These are phyloP conservation scores for Andrena dorsata DNA, from an alignment of 2,888 invertebrate genomes.

Conservation along the genomic window DNA sequence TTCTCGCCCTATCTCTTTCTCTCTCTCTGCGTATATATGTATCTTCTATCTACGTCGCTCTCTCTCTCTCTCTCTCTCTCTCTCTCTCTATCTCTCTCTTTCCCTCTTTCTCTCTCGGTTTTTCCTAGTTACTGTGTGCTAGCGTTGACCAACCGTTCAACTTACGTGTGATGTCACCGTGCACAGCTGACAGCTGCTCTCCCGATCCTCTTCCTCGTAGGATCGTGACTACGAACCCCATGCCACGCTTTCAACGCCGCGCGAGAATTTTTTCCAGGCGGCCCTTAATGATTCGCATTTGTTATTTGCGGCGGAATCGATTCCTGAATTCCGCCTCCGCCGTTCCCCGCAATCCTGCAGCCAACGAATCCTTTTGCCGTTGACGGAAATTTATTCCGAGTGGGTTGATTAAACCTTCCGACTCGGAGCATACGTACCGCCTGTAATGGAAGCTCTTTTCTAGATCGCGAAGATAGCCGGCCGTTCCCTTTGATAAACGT, in stretches of 20 bases:
- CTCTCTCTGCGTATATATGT: too few species aligned
- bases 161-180: slow-evolving; percentile 63
- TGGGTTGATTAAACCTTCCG: slow-evolving; percentile 5
- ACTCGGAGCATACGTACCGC: background rate
- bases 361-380: background rate
- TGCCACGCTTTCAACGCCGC: slow-evolving; percentile 12
- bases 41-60: too few species aligned
- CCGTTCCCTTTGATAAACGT: background rate
- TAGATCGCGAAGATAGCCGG: background rate
- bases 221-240: slow-evolving; percentile 20
- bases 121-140: slow-evolving; percentile 28
- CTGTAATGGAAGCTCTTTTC: background rate
- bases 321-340: slow-evolving; percentile 4
- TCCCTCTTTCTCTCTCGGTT: background rate
- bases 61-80: too few species aligned
- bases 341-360: background rate
- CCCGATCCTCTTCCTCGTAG: slow-evolving; percentile 17
- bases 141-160: slow-evolving; percentile 34
- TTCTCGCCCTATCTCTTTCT: too few species aligned
- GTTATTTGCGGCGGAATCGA: slow-evolving; percentile 53
- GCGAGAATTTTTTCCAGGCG: slow-evolving; percentile 5
- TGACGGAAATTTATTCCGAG: slow-evolving; percentile 5
- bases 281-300: slow-evolving; percentile 42
- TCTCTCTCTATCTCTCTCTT: too few species aligned
- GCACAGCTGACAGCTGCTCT: slow-evolving; percentile 67